Percentiles rank a stretch among this genome's conserved stretches.
Conservation (phyloP, 1,140 invertebrate genomes). For the Nylanderia fulva region DNA sequence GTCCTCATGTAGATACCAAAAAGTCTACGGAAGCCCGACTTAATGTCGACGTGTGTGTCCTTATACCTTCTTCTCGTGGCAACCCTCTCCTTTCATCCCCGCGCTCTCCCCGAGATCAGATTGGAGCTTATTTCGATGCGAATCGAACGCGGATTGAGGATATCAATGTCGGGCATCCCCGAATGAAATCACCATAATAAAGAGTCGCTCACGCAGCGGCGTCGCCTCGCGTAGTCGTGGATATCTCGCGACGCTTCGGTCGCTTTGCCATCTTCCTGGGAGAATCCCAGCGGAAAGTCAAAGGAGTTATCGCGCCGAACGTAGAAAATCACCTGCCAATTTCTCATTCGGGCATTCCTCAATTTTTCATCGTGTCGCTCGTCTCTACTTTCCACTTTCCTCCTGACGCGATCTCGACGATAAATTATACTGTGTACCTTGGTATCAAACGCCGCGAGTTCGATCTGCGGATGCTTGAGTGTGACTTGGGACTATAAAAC, state of each 20-base stretch:
- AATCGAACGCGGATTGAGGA: constrained; percentile 78
- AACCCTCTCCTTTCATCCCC: neutral
- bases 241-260: constrained; percentile 58
- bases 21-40: constrained; percentile 7
- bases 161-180: constrained; percentile 70
- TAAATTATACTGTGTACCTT: constrained; percentile 53
- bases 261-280: neutral
- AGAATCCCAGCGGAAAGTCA: constrained; percentile 43
- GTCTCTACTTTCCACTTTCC: constrained; percentile 6
- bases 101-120: constrained; percentile 62
- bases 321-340: constrained; percentile 69
- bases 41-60: constrained; percentile 49
- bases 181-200: constrained; percentile 83
- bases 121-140: constrained; percentile 79
- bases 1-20: neutral
- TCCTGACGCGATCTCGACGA: constrained; percentile 14
- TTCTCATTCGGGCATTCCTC: constrained; percentile 22
- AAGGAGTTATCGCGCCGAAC: constrained; percentile 72
- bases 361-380: constrained; percentile 52
- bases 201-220: constrained; percentile 50
- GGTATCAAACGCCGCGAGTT: constrained; percentile 39
- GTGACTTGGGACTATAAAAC: neutral
- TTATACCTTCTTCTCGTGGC: constrained; percentile 28
- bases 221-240: constrained; percentile 27
- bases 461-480: neutral